A percentile compares a stretch with the other conserved stretches of the same genome.
These are phyloP conservation scores for Hermetia illucens DNA, from an alignment of 1,140 invertebrate species.

Conservation along the genomic window DNA sequence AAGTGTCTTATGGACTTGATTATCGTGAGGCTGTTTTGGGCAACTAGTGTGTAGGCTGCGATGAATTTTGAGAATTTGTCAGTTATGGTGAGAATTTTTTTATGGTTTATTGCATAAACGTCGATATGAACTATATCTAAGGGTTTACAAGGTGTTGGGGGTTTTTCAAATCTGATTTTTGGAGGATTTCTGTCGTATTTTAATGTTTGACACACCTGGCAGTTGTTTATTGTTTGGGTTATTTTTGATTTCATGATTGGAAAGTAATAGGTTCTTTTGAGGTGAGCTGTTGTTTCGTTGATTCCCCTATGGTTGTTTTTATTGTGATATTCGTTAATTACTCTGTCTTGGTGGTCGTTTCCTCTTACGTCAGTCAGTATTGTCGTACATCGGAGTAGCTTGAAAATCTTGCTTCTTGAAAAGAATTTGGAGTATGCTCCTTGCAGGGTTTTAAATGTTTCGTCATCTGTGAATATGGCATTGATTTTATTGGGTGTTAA, in stretches of 20 bases:
- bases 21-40: slow-evolving; percentile 4
- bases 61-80: slow-evolving; percentile 17
- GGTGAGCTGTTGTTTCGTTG: slow-evolving; percentile 20
- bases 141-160: slow-evolving; percentile 11
- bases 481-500: slow-evolving; percentile 7
- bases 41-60: slow-evolving; percentile 11
- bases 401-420: slow-evolving; percentile 13
- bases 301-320: slow-evolving; percentile 22
- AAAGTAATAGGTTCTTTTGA: slow-evolving; percentile 25
- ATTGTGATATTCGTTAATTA: slow-evolving; percentile 23
- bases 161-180: slow-evolving; percentile 12
- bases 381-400: slow-evolving; percentile 12
- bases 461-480: slow-evolving; percentile 10
- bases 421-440: slow-evolving; percentile 7
- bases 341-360: slow-evolving; percentile 13
- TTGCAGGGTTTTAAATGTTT: slow-evolving; percentile 7
- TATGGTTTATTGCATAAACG: slow-evolving; percentile 9
- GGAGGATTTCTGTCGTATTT: slow-evolving; percentile 19
- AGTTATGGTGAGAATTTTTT: slow-evolving; percentile 13
- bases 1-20: slow-evolving; percentile 11
- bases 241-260: slow-evolving; percentile 20
- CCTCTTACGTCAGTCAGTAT: slow-evolving; percentile 16
- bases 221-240: slow-evolving; percentile 12
- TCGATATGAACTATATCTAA: slow-evolving; percentile 17
- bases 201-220: slow-evolving; percentile 13